Evolutionary conservation across 1,140 invertebrate genomes (phyloP), one percentile per base, ranked within the genome.

Genomic region (Pogonomyrmex barbatus): DNA sequence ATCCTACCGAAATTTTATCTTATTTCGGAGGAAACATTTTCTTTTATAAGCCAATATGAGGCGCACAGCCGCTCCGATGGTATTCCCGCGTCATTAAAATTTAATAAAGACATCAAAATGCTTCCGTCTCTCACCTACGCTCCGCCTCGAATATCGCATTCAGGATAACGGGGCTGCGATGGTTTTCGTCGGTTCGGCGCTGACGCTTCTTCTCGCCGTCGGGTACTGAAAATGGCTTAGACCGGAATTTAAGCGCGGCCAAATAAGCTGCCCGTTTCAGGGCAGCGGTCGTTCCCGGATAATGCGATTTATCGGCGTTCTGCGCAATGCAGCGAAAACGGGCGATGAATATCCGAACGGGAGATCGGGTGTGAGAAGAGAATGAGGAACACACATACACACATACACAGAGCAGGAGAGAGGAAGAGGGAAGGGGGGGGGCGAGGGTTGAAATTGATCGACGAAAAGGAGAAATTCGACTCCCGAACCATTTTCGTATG

Each of bases 261-360:
- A 85, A 84, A 87, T 78, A 76, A 89, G 88, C 84, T 62, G 56
- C 58, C 54, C 50, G 60, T 70, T 24, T 24, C 81, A 63, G 75
- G 56, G 54, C 63, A 47, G 14, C 60, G 52, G 42, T 79, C 71
- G 62, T 79, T 88, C 24, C 63, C 24, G 45, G 88, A 76, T 89
- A 89, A 89, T 89, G 85, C 88, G 88, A 89, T 89, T 89, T 89
- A 89, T 89, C 85, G 78, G 58, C 88, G 85, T 89, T 89, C 81
- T 89, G 88, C 88, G 88, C 88, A 87, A 68, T 89, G 88, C 88
- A 89, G 88, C 83, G 88, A 87, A 83, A 89, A 89, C 88, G 81
- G 77, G 62, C 88, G 88, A 83, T 78, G 87, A 89, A 89, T 89
- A 89, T 83, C 79, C 79, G 79, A 60, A 83, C 71, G 56, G 24